These are phyloP conservation scores for Spinibarbus caldwelli DNA, from an alignment of 2,797 vertebrate genomes.

Conservation along the genomic window DNA sequence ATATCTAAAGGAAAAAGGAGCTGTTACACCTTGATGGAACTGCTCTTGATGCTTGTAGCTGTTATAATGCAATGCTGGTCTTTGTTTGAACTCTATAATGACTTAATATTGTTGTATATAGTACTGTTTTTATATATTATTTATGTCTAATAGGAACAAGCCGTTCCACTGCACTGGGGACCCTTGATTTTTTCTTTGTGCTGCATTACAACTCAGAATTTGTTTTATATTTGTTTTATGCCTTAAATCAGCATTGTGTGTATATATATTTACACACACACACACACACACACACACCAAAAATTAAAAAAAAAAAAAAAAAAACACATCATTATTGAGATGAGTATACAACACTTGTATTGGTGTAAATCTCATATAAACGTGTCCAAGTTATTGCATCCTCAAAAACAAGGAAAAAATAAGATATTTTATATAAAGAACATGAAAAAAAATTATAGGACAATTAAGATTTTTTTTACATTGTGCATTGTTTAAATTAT, in stretches of 20 bases:
- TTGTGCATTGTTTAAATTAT: background rate
- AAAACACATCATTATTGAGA: too few species aligned
- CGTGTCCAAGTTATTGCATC: background rate
- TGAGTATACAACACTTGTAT: background rate
- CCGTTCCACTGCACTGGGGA: background rate
- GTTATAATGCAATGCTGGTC: background rate
- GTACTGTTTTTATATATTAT: background rate
- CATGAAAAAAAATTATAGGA: background rate
- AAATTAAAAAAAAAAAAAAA: too few species aligned
- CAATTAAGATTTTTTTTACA: background rate
- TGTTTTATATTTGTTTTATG: too few species aligned
- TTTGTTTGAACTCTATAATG: constrained; percentile 1
- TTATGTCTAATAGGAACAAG: background rate
- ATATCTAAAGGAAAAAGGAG: constrained; percentile 71
- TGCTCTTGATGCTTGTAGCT: background rate
- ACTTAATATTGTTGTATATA: background rate
- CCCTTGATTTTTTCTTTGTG: too few species aligned
- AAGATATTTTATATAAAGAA: background rate
- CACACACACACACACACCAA: too few species aligned
- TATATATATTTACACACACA: too few species aligned
- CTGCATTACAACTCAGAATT: too few species aligned
- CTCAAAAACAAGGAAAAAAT: background rate
- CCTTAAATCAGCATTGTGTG: too few species aligned
- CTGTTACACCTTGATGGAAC: background rate
- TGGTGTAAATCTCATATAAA: background rate